Conservation (phyloP, 2,888 invertebrate genomes). For the Synergus itoensis region DNA sequence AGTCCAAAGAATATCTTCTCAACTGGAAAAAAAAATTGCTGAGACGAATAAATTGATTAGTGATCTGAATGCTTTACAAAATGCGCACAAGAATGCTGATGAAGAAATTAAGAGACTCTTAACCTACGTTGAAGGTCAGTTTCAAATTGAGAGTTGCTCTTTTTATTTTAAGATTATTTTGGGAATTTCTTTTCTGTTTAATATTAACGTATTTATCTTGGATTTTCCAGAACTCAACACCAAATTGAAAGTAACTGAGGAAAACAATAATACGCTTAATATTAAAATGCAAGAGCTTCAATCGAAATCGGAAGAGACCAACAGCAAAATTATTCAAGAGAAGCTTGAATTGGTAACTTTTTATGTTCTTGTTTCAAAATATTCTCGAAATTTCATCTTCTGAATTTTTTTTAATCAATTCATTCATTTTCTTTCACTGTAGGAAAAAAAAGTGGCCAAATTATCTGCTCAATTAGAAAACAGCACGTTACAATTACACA, state of each 20-base stretch:
- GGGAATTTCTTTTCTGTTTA: neutral
- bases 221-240: constrained; percentile 78
- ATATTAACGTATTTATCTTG: constrained; percentile 18
- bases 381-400: neutral
- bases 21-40: constrained; percentile 79
- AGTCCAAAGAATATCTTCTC: constrained; percentile 79
- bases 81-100: constrained; percentile 77
- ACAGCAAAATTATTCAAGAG: constrained; percentile 62
- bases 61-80: constrained; percentile 79
- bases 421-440: constrained; percentile 15
- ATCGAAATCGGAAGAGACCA: constrained; percentile 80
- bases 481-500: constrained; percentile 81
- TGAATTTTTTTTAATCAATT: neutral
- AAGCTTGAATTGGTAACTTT: constrained; percentile 71
- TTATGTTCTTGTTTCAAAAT: neutral
- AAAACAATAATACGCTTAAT: constrained; percentile 80
- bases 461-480: constrained; percentile 81
- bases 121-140: constrained; percentile 64
- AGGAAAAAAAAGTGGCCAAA: constrained; percentile 78
- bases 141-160: neutral
- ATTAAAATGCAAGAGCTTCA: constrained; percentile 77
- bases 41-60: constrained; percentile 80
- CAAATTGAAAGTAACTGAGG: constrained; percentile 79
- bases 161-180: neutral
- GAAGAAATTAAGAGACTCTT: constrained; percentile 77